These are phyloP conservation scores for Drosophila truncata DNA, from an alignment of 1,140 invertebrate genomes.

Conservation along the genomic window DNA sequence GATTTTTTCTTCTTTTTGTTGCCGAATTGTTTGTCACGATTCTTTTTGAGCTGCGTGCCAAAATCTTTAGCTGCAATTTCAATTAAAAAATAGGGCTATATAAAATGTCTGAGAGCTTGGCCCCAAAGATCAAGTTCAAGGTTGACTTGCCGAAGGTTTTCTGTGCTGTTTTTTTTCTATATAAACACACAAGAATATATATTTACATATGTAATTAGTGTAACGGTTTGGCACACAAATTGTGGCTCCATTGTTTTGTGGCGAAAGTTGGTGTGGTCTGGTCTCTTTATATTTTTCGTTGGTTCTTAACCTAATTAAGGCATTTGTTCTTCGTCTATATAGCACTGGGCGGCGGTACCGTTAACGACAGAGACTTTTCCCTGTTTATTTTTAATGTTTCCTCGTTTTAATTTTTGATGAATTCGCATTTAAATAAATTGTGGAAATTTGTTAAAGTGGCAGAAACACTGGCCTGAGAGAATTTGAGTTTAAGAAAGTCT, in stretches of 20 bases:
- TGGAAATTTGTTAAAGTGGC: constrained; percentile 12
- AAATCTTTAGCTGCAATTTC: constrained; percentile 42
- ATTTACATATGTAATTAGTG: not conserved
- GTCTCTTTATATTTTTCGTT: constrained; percentile 1
- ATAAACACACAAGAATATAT: not conserved
- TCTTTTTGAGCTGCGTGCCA: constrained; percentile 60
- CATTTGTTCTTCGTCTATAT: constrained; percentile 39
- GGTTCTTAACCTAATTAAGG: constrained; percentile 41
- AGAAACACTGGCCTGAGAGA: not conserved
- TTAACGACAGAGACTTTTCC: constrained; percentile 12
- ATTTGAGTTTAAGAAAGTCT: constrained; percentile 11
- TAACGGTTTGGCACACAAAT: constrained; percentile 32
- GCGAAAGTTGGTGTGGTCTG: constrained; percentile 24
- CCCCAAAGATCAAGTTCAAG: constrained; percentile 67
- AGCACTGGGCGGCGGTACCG: constrained; percentile 22
- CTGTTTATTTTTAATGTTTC: constrained; percentile 11
- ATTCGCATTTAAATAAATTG: constrained; percentile 33
- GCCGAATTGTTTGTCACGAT: constrained; percentile 74
- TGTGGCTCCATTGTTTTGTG: constrained; percentile 30
- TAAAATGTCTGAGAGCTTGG: constrained; percentile 12
- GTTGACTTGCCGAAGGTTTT: constrained; percentile 33
- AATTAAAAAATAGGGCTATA: constrained; percentile 62
- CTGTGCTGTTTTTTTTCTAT: not conserved
- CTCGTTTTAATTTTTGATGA: constrained; percentile 11
- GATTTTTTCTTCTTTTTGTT: constrained; percentile 26